phyloP scores from a whole-genome alignment of 2,113 vertebrate genomes.

The Cygnus buccinator region DNA sequence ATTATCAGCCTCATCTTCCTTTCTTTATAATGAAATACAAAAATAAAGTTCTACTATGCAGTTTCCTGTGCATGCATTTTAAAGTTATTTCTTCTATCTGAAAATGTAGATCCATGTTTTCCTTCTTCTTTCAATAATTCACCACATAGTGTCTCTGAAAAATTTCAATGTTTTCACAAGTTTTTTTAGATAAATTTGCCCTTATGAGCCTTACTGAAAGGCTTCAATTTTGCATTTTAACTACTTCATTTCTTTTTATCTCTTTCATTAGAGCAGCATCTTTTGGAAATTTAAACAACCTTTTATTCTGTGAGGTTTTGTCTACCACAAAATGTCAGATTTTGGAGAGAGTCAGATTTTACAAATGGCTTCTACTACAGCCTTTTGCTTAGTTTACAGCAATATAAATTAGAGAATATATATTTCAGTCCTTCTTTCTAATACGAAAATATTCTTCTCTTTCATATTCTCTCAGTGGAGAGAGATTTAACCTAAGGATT shows the following conservation, averaged over 20 bases:
- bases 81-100: neutral
- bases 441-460: neutral
- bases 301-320: no score
- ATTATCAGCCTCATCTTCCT: neutral
- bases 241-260: neutral
- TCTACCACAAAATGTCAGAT: neutral
- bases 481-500: neutral
- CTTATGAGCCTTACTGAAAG: neutral
- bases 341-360: neutral
- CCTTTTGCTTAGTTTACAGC: neutral
- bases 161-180: neutral
- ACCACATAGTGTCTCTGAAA: neutral
- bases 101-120: neutral
- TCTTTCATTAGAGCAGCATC: neutral
- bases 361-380: neutral
- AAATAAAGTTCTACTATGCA: neutral
- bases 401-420: neutral
- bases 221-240: neutral
- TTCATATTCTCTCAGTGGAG: neutral
- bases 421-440: neutral
- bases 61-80: neutral
- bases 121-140: neutral
- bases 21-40: neutral
- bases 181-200: neutral
- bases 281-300: neutral